These are phyloP conservation scores for Amia ocellicauda DNA, from an alignment of 2,113 vertebrate genomes.

Conservation along the genomic window DNA sequence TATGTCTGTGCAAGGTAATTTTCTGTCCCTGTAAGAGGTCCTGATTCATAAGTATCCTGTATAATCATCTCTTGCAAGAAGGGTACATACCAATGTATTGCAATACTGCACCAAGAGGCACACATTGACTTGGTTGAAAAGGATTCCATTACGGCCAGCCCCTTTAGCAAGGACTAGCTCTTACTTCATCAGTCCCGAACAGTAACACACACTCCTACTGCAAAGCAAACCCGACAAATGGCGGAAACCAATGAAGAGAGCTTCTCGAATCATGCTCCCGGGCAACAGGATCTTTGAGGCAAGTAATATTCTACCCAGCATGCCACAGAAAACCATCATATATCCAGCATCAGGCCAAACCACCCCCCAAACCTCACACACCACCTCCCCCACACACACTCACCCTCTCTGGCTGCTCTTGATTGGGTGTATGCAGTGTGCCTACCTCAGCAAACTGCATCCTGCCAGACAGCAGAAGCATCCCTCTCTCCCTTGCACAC, in stretches of 20 bases:
- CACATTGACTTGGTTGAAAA: background rate
- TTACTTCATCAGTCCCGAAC: too few species aligned
- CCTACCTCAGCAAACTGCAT: constrained; percentile 39
- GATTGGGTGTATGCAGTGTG: constrained; percentile 30
- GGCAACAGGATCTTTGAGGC: constrained; percentile 11
- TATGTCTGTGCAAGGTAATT: too few species aligned
- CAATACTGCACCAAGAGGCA: background rate
- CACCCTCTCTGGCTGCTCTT: too few species aligned
- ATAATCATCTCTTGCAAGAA: too few species aligned
- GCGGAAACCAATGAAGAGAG: too few species aligned
- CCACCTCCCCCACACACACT: constrained; percentile 11
- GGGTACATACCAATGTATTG: background rate
- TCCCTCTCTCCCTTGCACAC: too few species aligned
- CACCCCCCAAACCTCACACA: background rate
- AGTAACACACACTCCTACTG: background rate
- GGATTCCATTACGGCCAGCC: background rate
- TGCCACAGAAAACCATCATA: constrained; percentile 19
- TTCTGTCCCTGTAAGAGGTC: too few species aligned
- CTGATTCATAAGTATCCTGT: too few species aligned
- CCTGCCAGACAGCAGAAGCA: background rate
- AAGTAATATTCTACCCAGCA: constrained; percentile 15
- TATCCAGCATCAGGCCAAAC: constrained; percentile 9
- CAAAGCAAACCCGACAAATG: too few species aligned
- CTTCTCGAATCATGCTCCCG: too few species aligned
- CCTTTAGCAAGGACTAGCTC: background rate